Conservation (phyloP, 1,140 invertebrate genomes). For the Protaetia brevitarsis region DNA sequence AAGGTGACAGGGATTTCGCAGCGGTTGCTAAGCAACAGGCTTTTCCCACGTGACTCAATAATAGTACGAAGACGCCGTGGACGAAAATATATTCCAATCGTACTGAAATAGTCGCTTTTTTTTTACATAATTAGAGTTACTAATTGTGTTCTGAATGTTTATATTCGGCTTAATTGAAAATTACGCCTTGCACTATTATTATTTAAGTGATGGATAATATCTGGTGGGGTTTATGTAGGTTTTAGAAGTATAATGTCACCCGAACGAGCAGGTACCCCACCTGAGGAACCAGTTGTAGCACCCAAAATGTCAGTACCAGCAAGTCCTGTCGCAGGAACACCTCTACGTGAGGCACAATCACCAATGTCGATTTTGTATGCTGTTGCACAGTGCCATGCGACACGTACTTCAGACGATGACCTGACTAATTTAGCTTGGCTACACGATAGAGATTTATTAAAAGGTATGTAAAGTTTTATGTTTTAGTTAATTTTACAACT, state of each 20-base stretch:
- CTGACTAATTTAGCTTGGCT: constrained; percentile 87
- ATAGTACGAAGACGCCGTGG: neutral
- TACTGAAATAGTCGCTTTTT: constrained; percentile 3
- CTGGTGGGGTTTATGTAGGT: neutral
- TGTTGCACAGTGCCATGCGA: constrained; percentile 43
- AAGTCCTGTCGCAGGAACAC: constrained; percentile 44
- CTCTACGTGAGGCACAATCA: constrained; percentile 42
- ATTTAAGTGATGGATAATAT: neutral
- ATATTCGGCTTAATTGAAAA: neutral
- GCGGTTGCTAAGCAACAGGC: constrained; percentile 7
- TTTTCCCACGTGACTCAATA: constrained; percentile 18
- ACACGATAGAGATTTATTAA: constrained; percentile 85
- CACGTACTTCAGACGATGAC: constrained; percentile 67
- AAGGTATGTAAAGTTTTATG: constrained; percentile 57
- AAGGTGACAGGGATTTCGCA: neutral
- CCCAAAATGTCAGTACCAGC: constrained; percentile 46
- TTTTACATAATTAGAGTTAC: neutral
- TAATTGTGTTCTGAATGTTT: neutral
- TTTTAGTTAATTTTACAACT: constrained; percentile 26
- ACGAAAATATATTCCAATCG: neutral
- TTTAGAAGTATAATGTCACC: constrained; percentile 42
- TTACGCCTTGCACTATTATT: neutral
- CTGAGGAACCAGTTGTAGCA: constrained; percentile 38
- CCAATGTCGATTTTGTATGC: constrained; percentile 44
- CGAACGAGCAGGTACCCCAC: constrained; percentile 42